Conservation (phyloP, 2,797 vertebrate genomes). For the Epinephelus awoara region DNA sequence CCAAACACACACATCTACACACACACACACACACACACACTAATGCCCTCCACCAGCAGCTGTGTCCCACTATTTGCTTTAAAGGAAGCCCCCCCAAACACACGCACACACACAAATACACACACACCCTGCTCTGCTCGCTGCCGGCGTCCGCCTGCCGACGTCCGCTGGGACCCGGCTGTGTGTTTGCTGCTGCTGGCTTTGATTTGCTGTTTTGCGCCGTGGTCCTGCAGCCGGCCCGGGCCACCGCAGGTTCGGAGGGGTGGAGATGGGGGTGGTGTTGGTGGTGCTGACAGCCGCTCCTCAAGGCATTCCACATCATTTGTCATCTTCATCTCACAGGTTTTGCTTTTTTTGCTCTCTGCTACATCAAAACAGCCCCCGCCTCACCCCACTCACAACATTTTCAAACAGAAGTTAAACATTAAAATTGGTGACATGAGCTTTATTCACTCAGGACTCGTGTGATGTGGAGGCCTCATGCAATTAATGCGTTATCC, state of each 20-base stretch:
- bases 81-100: slow-evolving; percentile 10
- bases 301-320: slow-evolving; percentile 62
- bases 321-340: slow-evolving; percentile 58
- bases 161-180: slow-evolving; percentile 38
- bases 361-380: slow-evolving; percentile 30
- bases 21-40: slow-evolving; percentile 10
- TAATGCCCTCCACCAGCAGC: slow-evolving; percentile 63
- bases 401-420: slow-evolving; percentile 27
- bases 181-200: slow-evolving; percentile 53
- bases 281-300: slow-evolving; percentile 40
- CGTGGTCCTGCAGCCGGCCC: slow-evolving; percentile 57
- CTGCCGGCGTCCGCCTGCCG: slow-evolving; percentile 40
- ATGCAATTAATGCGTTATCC: not conserved
- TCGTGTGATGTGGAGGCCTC: not conserved
- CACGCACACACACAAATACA: slow-evolving; percentile 27
- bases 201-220: slow-evolving; percentile 76
- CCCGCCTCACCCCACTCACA: no score
- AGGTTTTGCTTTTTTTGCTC: slow-evolving; percentile 15
- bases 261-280: slow-evolving; percentile 21
- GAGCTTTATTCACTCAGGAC: slow-evolving; percentile 17
- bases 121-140: slow-evolving; percentile 3
- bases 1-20: slow-evolving; percentile 20
- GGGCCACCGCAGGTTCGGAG: slow-evolving; percentile 59
- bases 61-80: slow-evolving; percentile 61
- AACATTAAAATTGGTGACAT: slow-evolving; percentile 28